phyloP scores from a whole-genome alignment of 2,888 invertebrate species.

The Drosophila nigritarsus region DNA sequence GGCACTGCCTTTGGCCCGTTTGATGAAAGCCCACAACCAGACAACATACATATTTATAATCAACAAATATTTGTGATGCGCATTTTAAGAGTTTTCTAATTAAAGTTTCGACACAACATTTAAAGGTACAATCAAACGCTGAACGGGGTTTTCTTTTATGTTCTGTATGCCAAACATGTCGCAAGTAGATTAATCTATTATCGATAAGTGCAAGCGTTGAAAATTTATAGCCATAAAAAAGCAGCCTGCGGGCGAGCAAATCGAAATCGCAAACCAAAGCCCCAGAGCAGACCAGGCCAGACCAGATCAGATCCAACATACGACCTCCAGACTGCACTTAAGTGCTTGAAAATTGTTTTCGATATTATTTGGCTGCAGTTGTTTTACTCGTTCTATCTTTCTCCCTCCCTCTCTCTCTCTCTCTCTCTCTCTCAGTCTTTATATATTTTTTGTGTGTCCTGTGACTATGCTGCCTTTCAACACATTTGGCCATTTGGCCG shows the following conservation, averaged over 20 bases:
- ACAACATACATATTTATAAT: conserved; percentile 37
- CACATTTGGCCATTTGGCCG: conserved; percentile 74
- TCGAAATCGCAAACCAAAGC: conserved; percentile 41
- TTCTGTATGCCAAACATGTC: conserved; percentile 73
- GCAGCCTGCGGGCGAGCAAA: conserved; percentile 63
- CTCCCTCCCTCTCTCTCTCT: background rate
- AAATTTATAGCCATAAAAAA: conserved; percentile 79
- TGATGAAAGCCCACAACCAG: conserved; percentile 38
- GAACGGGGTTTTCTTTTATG: conserved; percentile 11
- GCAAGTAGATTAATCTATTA: conserved; percentile 82
- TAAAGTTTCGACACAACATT: conserved; percentile 41
- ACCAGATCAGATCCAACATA: conserved; percentile 20
- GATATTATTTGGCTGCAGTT: conserved; percentile 77
- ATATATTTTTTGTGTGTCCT: conserved; percentile 18
- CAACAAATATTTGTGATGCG: conserved; percentile 57
- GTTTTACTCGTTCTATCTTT: conserved; percentile 15
- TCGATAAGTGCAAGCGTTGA: conserved; percentile 80
- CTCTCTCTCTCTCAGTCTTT: background rate
- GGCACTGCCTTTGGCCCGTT: conserved; percentile 46
- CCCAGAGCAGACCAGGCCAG: conserved; percentile 10
- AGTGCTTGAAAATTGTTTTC: conserved; percentile 83
- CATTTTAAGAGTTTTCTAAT: conserved; percentile 50
- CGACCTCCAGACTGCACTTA: conserved; percentile 79
- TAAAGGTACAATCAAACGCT: conserved; percentile 9
- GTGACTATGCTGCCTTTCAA: conserved; percentile 68